Evolutionary conservation across 1,140 invertebrate species (phyloP).

Genomic region (Drosophila ohnishii): DNA sequence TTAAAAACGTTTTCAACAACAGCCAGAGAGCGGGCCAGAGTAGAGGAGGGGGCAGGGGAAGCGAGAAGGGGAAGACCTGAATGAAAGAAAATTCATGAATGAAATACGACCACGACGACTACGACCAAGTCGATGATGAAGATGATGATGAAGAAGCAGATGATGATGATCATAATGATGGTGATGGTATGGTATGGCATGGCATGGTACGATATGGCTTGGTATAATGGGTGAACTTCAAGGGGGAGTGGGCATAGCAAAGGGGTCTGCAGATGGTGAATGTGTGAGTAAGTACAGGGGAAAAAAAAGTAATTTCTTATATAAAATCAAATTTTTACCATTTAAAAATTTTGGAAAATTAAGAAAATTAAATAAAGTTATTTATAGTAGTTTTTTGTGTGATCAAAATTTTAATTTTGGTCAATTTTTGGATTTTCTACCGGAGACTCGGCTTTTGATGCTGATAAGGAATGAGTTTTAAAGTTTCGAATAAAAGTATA

Average conservation of each 20-base stretch:
- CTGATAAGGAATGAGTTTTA: no score
- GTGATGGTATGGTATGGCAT: constrained; percentile 27
- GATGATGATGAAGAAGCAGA: constrained; percentile 27
- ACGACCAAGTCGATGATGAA: constrained; percentile 43
- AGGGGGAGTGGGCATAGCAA: constrained; percentile 12
- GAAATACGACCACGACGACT: constrained; percentile 72
- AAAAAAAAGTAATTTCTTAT: neutral
- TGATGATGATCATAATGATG: constrained; percentile 24
- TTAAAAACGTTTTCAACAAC: constrained; percentile 79
- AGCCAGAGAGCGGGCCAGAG: constrained; percentile 28
- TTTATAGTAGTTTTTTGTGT: no score
- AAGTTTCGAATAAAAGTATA: no score
- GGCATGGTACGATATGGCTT: constrained; percentile 28
- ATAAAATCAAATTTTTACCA: neutral
- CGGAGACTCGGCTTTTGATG: no score
- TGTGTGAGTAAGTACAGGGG: constrained; percentile 5
- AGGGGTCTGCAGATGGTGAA: constrained; percentile 24
- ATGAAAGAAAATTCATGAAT: constrained; percentile 82
- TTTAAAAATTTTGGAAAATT: no score
- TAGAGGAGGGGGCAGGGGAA: neutral
- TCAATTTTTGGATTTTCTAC: no score
- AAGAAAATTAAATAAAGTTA: no score
- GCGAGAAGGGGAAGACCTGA: constrained; percentile 44
- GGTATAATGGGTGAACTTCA: constrained; percentile 36
- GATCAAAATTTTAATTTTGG: no score